phyloP scores from a whole-genome alignment of 2,888 invertebrate genomes.

The Aphodius sticticus region DNA sequence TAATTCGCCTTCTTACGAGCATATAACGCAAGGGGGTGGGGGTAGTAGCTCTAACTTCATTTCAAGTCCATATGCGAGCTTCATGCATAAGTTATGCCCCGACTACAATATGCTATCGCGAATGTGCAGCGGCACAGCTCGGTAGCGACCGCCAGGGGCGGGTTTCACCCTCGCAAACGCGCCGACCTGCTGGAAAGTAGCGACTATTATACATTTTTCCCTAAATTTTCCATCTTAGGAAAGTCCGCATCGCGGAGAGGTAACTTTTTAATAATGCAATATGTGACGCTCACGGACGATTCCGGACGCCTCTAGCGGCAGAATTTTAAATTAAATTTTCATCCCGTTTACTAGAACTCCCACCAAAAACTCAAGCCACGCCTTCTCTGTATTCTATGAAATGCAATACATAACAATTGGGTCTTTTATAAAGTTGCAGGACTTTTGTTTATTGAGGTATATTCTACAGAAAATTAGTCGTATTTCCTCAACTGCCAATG shows the following conservation, averaged over 20 bases:
- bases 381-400: not conserved
- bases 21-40: constrained; percentile 5
- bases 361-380: not conserved
- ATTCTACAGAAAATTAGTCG: no score
- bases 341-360: not conserved
- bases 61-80: constrained; percentile 48
- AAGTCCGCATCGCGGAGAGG: constrained; percentile 34
- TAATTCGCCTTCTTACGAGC: not conserved
- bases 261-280: constrained; percentile 41
- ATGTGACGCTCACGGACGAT: constrained; percentile 24
- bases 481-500: not conserved
- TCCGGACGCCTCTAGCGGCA: constrained; percentile 16
- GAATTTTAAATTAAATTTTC: constrained; percentile 24
- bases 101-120: constrained; percentile 44
- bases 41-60: constrained; percentile 45
- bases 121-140: constrained; percentile 39
- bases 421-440: no score
- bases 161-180: constrained; percentile 34
- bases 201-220: constrained; percentile 41
- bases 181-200: constrained; percentile 43
- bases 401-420: no score
- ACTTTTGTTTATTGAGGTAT: no score
- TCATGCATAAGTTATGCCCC: constrained; percentile 49
- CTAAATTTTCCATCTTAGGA: constrained; percentile 44
- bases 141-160: constrained; percentile 37